Evolutionary conservation across 2,797 vertebrate species (phyloP), one percentile per base, ranked within the genome.

Genomic region (Bucorvus abyssinicus): DNA sequence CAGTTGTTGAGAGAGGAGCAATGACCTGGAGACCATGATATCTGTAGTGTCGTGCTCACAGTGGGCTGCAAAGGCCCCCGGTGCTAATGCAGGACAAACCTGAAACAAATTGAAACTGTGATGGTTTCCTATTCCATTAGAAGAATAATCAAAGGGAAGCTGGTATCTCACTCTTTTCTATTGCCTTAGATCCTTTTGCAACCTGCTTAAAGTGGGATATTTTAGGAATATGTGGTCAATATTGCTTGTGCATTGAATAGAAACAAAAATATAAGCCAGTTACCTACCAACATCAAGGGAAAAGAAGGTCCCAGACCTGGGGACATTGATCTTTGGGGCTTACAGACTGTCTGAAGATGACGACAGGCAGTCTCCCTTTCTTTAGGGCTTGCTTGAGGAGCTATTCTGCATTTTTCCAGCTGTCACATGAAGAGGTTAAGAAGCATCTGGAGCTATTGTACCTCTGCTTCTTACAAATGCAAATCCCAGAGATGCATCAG

Each of bases 381-480:
- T 69, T 59, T 24, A 63, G 34, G 24, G 40, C 11, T 59, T 3
- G 0, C 47, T 77, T 1, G 5, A 73, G 64, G 71, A 84, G 49
- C 47, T 42, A 5, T 21, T 55, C 40, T 69, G 42, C 11, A 15
- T 84, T 94, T 89, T 82, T 24, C 56, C 70, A 40, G 49, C 63
- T 82, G 24, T 67, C 38, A 53, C 10, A 9, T 10, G 17, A 69
- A 75, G 21, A 70, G 26, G 69, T 92, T 84, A 90, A 81, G n/a
- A 63, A 93, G 60, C 60, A 85, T 34, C 88, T 94, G 71, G 49
- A 91, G 14, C 60, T 91, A 12, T 67, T 55, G 13, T 56, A 60
- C 42, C 30, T 83, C 64, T 83, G 69, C 57, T 86, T 56, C 60
- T 81, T 69, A 63, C 36, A 93, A 89, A 67, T 65, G 76, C 73